Base-by-base conservation (phyloP, 2,113 vertebrate species). In the Eretmochelys imbricata region DNA sequence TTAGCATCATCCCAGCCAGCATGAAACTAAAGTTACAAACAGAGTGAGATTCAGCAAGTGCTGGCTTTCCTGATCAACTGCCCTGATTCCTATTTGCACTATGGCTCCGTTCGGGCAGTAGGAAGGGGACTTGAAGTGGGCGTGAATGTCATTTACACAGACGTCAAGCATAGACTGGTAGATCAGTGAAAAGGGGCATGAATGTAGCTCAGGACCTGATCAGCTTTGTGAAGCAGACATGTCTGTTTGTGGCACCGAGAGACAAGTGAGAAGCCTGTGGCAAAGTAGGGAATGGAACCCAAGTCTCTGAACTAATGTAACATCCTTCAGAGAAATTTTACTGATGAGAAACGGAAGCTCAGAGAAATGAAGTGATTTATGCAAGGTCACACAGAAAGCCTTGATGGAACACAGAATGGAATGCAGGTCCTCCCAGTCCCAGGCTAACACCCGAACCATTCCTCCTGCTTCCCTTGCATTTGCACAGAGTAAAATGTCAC, bases 11-110 rank as follows among this genome's bases (percentile, higher is more conserved):
- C 98, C 97, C 95, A 97, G 95, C 96, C 31, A 97, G 93, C 90
- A 85, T 91, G 95, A 97, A 98, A 98, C 97, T 95, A 98, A 98
- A 94, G 93, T 94, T 93, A 97, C 85, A 97, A 98, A 96, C 87
- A 96, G 88, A 91, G 83, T 91, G 94, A 97, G 92, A 92, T 96
- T 53, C 94, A 94, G 96, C 82, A 88, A 97, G 97, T 75, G 82
- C 25, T 1, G 65, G 54, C 51, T 90, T 94, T 98, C 87, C 88
- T 87, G 85, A 97, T 92, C 87, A 5, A 3, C 50, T n/a, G 46
- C 80, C 69, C 8, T 85, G 59, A 91, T 53, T 54, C 78, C 85
- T 42, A 4, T 0, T 59, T 86, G 79, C 59, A 94, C 75, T 25
- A 82, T 76, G 48, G 12, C 29, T 93, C 79, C 76, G 80, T 89